Evolutionary conservation across 2,888 invertebrate species (phyloP).

Genomic region (Eristalis tenax): DNA sequence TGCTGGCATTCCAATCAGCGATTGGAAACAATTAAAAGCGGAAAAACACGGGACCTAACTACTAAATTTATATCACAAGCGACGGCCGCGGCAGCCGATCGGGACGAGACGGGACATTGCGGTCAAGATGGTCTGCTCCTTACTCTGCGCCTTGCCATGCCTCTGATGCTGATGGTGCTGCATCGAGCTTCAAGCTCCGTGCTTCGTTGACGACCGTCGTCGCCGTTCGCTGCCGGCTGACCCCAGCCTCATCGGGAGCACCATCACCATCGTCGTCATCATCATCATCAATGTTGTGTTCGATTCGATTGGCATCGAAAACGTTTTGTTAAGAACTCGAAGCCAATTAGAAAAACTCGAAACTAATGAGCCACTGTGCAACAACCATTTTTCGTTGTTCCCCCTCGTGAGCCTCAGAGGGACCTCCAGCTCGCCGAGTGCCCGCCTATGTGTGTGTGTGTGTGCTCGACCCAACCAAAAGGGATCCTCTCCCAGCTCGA

Average conservation of each 20-base stretch:
- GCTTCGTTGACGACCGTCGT: background rate
- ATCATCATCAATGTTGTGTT: constrained; percentile 72
- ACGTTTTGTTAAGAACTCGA: constrained; percentile 75
- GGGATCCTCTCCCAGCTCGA: constrained; percentile 10
- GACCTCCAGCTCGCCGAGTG: background rate
- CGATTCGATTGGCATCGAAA: constrained; percentile 74
- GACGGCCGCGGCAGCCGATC: background rate
- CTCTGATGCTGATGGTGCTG: background rate
- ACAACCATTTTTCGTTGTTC: constrained; percentile 73
- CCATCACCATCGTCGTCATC: constrained; percentile 54
- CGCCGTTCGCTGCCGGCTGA: constrained; percentile 25
- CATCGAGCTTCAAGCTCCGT: background rate
- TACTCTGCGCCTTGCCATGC: background rate
- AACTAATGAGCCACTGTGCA: constrained; percentile 76
- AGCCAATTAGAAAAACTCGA: constrained; percentile 76
- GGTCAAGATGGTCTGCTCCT: constrained; percentile 5
- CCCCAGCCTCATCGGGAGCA: constrained; percentile 48
- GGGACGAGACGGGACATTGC: background rate
- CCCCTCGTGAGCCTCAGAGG: constrained; percentile 13
- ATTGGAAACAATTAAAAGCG: constrained; percentile 80
- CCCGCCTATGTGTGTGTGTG: constrained; percentile 4
- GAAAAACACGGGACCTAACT: constrained; percentile 78
- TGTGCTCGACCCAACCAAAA: constrained; percentile 26
- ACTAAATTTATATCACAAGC: constrained; percentile 68
- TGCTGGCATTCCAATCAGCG: constrained; percentile 75